Percentiles rank a stretch among this genome's conserved stretches.
These are phyloP conservation scores for Artibeus jamaicensis DNA, from an alignment of 2,797 vertebrate species.

Conservation along the genomic window DNA sequence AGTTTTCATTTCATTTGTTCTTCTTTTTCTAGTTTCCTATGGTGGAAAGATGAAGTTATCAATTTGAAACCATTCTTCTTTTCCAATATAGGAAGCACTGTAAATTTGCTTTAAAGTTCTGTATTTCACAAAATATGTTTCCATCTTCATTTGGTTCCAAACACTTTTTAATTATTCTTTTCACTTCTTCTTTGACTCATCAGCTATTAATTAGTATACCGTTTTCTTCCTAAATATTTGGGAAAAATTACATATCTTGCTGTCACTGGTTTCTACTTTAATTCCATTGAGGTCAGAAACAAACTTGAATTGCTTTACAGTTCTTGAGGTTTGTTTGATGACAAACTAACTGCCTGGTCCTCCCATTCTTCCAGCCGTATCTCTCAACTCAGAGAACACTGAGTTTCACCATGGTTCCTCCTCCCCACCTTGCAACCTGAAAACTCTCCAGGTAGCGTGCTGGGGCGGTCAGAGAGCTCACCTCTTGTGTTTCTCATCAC, in stretches of 20 bases:
- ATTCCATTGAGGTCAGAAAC: not conserved
- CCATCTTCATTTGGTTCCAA: not conserved
- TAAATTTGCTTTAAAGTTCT: not conserved
- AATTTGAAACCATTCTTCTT: not conserved
- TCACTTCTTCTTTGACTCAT: not conserved
- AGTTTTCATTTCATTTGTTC: not conserved
- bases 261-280: not conserved
- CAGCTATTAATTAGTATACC: not conserved
- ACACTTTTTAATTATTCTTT: constrained; percentile 2
- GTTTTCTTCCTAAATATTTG: constrained; percentile 20
- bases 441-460: not conserved
- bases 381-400: not conserved
- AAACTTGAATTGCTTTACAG: constrained; percentile 1
- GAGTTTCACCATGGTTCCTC: not conserved
- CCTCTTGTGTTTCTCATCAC: not conserved
- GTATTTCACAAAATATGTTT: not conserved
- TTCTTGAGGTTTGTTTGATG: constrained; percentile 8
- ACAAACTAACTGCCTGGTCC: not conserved
- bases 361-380: not conserved
- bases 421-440: not conserved
- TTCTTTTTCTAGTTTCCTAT: constrained; percentile 21
- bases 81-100: not conserved
- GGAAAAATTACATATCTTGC: not conserved
- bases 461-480: not conserved
- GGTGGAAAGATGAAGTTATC: not conserved